These are phyloP conservation scores for Thermophis baileyi DNA, from an alignment of 2,113 vertebrate species.

Conservation along the genomic window DNA sequence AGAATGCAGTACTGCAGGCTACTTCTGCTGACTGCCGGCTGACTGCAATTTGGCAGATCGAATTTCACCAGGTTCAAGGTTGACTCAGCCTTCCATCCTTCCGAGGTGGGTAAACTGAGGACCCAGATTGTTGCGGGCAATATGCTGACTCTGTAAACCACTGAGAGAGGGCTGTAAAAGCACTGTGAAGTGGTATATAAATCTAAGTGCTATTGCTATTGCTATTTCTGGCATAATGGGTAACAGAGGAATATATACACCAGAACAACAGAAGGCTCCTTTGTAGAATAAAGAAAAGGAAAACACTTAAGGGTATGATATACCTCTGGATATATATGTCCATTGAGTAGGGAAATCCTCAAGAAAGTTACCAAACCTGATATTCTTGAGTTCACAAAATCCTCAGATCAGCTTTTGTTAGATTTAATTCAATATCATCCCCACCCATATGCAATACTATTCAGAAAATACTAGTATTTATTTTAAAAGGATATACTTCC, in stretches of 20 bases:
- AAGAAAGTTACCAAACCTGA: constrained; percentile 5
- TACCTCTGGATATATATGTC: too few species aligned
- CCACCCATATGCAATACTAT: not conserved
- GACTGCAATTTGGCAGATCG: too few species aligned
- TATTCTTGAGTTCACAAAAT: constrained; percentile 14
- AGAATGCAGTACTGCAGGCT: too few species aligned
- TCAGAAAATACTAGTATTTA: not conserved
- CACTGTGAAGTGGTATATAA: too few species aligned
- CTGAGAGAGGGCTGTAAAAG: too few species aligned
- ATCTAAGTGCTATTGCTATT: too few species aligned
- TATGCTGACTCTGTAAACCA: too few species aligned
- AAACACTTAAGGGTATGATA: constrained; percentile 17
- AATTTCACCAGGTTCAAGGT: too few species aligned
- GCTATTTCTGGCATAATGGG: not conserved
- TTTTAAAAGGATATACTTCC: constrained; percentile 1
- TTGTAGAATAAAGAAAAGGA: constrained; percentile 9
- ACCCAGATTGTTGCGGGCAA: too few species aligned
- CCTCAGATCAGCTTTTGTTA: constrained; percentile 5
- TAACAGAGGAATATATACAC: constrained; percentile 2
- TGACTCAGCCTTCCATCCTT: too few species aligned
- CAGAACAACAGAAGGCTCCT: constrained; percentile 17
- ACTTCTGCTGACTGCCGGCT: too few species aligned
- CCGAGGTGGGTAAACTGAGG: too few species aligned
- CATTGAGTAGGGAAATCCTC: not conserved
- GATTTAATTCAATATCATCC: not conserved